Evolutionary conservation across 2,113 vertebrate genomes (phyloP), one percentile per base, ranked within the genome.

Genomic region (Microcebus tavaratra): DNA sequence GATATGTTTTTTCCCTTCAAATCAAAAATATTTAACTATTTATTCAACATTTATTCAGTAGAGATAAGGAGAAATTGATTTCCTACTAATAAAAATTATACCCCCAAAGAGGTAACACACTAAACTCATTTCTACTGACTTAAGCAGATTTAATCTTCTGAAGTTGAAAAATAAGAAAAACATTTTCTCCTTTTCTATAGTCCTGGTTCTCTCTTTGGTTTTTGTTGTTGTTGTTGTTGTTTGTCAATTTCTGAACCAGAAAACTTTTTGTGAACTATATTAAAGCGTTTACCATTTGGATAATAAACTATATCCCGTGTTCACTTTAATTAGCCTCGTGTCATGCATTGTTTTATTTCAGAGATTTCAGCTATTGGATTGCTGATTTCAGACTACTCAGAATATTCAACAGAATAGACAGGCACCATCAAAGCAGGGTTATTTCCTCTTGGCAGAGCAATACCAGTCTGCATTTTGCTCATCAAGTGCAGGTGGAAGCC

Each of bases 201-300:
- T 72, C 6, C 36, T 93, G 6, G 10, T 65, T 84, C 65, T 86
- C 61, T 93, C 39, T 83, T 45, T 3, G 39, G 53, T 39, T 39
- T 61, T 87, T 6, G 25, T 45, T 25, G 8, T 53, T 88, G 50
- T 80, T 23, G 73, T 34, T 31, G 27, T 50, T 53, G 13, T 29
- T 61, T 72, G 23, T 75, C n/a, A 75, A 27, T 87, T 72, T 95
- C 23, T 55, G 59, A 97, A 63, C 17, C 20, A 90, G 50, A 88
- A 94, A 96, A n/a, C 11, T 70, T 89, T 72, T 29, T 67, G 21
- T 94, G 67, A 95, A 88, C 55, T 78, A n/a, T 67, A 57, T 72
- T 87, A 72, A 97, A 88, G 12, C 9, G 36, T 88, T 92, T 94
- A 75, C 67, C 27, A 75, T 79, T 87, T 81, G 55, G 7, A 48